These are phyloP conservation scores for Dynastes maya DNA, from an alignment of 2,888 invertebrate genomes.

Conservation along the genomic window DNA sequence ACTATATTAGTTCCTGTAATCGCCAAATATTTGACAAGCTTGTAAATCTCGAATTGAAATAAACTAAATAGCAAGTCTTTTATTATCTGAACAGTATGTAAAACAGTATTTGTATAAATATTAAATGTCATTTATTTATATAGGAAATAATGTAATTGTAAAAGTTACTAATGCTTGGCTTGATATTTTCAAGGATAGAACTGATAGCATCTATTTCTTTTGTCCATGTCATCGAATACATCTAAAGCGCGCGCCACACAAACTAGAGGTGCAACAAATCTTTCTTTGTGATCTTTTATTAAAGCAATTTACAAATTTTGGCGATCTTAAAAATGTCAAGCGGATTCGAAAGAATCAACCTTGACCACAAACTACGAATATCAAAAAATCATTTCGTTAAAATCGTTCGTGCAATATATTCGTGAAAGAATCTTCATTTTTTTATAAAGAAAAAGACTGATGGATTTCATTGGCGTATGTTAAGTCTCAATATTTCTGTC, in stretches of 20 bases:
- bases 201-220: background rate
- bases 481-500: conserved; percentile 12
- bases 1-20: background rate
- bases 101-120: conserved; percentile 17
- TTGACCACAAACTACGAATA: conserved; percentile 7
- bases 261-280: no score
- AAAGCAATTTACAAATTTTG: no score
- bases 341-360: conserved; percentile 6
- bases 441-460: conserved; percentile 22
- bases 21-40: background rate
- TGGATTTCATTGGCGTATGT: conserved; percentile 19
- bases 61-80: background rate
- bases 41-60: background rate
- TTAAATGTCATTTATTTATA: conserved; percentile 19
- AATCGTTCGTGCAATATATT: conserved; percentile 30
- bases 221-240: no score
- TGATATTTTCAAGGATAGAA: conserved; percentile 5
- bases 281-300: no score
- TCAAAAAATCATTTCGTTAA: background rate
- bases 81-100: conserved; percentile 11
- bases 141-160: background rate
- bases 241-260: no score
- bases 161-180: conserved; percentile 1
- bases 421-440: background rate
- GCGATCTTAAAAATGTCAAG: conserved; percentile 16